Conservation (phyloP, 2,797 vertebrate genomes). For the Melanotaenia parkinsoni region DNA sequence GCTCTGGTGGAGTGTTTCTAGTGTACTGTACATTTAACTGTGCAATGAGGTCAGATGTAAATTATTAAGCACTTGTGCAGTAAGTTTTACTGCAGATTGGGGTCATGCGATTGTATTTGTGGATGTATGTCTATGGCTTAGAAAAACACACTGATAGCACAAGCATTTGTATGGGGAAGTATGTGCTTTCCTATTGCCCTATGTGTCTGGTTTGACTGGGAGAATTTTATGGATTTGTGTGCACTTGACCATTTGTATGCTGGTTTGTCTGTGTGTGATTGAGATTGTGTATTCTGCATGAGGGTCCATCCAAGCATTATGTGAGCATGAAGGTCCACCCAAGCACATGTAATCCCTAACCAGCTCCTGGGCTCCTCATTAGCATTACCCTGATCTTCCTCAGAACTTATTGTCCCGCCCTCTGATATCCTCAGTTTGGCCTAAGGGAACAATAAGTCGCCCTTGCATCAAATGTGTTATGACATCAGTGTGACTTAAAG, state of each 20-base stretch:
- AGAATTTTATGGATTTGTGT: constrained; percentile 31
- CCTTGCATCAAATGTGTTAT: constrained; percentile 67
- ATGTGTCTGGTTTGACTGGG: constrained; percentile 3
- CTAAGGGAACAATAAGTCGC: constrained; percentile 59
- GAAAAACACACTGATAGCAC: constrained; percentile 1
- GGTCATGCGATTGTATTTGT: constrained; percentile 53
- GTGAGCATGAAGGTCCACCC: constrained; percentile 61
- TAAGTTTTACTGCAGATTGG: constrained; percentile 71
- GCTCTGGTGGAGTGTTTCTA: constrained; percentile 44
- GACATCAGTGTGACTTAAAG: constrained; percentile 74
- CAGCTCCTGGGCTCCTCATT: constrained; percentile 71
- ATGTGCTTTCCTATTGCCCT: not conserved
- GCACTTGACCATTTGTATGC: constrained; percentile 30
- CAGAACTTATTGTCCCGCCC: constrained; percentile 55
- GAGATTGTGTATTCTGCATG: constrained; percentile 27
- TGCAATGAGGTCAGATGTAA: constrained; percentile 78
- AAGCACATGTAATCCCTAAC: constrained; percentile 69
- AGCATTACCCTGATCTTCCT: constrained; percentile 68
- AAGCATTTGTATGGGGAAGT: not conserved
- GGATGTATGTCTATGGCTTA: constrained; percentile 8
- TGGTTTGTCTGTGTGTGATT: constrained; percentile 4
- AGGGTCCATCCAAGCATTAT: constrained; percentile 66
- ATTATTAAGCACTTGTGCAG: constrained; percentile 75
- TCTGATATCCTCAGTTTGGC: constrained; percentile 59
- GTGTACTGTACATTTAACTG: constrained; percentile 70